Evolutionary conservation across 2,888 invertebrate genomes (phyloP).

Genomic region (Dicyrtomina minuta): DNA sequence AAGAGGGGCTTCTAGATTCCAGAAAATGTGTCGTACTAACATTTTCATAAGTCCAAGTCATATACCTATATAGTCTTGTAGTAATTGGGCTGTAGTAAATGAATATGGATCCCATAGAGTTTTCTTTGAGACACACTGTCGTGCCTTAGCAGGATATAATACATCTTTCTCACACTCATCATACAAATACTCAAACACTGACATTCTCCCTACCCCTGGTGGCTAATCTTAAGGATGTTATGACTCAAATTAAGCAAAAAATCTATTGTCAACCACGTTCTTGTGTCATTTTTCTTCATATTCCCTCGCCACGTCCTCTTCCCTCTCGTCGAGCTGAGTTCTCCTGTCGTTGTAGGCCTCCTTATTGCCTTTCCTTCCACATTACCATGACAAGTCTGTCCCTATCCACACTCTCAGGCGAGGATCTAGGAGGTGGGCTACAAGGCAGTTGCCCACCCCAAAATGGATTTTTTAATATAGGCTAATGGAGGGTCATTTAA

Average conservation of each 20-base stretch:
- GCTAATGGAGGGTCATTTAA: no score
- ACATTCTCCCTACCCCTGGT: conserved; percentile 10
- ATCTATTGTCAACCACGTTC: conserved; percentile 25
- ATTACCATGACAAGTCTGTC: background rate
- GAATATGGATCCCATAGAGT: conserved; percentile 1
- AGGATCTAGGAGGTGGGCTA: no score
- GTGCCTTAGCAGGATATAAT: no score
- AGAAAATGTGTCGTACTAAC: background rate
- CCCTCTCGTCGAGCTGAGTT: background rate
- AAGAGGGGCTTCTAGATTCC: no score
- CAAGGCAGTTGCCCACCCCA: no score
- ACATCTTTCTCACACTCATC: conserved; percentile 3
- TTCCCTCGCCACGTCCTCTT: background rate
- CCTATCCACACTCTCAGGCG: background rate
- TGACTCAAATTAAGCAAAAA: conserved; percentile 29
- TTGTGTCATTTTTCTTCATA: conserved; percentile 11
- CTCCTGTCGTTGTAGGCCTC: background rate
- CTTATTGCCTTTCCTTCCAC: background rate
- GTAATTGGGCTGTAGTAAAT: background rate
- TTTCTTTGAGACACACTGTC: no score
- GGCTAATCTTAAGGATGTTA: conserved; percentile 19
- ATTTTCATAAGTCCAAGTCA: background rate
- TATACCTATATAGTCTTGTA: no score
- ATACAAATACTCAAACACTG: background rate
- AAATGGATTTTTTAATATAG: no score